Evolutionary conservation across 2,888 invertebrate genomes (phyloP).

Genomic region (Scelioninae gen. 1): DNA sequence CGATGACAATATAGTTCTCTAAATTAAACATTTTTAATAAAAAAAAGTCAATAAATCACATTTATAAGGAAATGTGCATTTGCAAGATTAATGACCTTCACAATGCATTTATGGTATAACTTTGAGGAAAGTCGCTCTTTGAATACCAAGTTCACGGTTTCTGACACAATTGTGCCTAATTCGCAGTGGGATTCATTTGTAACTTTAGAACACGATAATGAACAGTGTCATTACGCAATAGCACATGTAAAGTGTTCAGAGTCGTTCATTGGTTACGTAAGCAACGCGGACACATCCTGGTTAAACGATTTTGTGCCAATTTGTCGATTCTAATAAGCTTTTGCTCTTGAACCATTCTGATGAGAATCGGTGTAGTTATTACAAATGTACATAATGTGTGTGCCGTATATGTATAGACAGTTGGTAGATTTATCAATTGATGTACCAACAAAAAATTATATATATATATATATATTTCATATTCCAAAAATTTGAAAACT

Average conservation of each 20-base stretch:
- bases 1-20: no score
- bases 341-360: constrained; percentile 75
- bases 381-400: no score
- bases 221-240: constrained; percentile 78
- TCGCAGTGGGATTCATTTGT: constrained; percentile 49
- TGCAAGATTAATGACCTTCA: background rate
- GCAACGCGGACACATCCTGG: constrained; percentile 80
- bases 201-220: constrained; percentile 75
- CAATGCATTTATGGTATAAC: constrained; percentile 12
- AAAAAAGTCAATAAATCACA: background rate
- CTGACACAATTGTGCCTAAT: constrained; percentile 56
- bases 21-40: background rate
- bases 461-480: no score
- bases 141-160: constrained; percentile 64
- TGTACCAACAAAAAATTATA: constrained; percentile 24
- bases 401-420: no score
- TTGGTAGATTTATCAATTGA: constrained; percentile 33
- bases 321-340: constrained; percentile 78
- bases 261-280: constrained; percentile 79
- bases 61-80: constrained; percentile 4
- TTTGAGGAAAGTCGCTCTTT: constrained; percentile 24
- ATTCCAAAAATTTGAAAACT: no score
- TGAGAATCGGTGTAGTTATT: constrained; percentile 50
- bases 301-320: constrained; percentile 82
- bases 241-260: constrained; percentile 78